Percentiles rank a stretch among this genome's conserved stretches.
phyloP scores from a whole-genome alignment of 1,140 invertebrate species.

The Drosophila miranda region DNA sequence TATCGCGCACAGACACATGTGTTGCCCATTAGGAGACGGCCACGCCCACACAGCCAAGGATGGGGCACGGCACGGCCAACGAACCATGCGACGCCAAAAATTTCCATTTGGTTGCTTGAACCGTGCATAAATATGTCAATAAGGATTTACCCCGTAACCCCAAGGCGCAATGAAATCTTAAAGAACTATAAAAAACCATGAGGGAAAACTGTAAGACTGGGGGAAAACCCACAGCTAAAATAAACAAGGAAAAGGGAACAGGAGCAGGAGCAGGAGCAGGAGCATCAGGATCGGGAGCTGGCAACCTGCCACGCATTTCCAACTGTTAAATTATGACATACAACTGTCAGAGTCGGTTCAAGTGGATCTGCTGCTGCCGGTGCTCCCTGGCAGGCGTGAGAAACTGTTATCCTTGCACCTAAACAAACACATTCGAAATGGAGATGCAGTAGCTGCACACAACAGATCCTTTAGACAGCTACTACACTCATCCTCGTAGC shows the following conservation, averaged over 20 bases:
- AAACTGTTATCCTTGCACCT: slow-evolving; percentile 73
- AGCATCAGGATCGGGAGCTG: slow-evolving; percentile 43
- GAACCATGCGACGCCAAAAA: slow-evolving; percentile 61
- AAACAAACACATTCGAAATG: slow-evolving; percentile 61
- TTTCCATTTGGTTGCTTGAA: slow-evolving; percentile 69
- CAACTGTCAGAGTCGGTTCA: slow-evolving; percentile 67
- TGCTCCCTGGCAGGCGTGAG: slow-evolving; percentile 63
- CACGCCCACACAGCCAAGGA: slow-evolving; percentile 22
- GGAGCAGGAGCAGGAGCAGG: slow-evolving; percentile 13
- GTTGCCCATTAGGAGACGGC: slow-evolving; percentile 50
- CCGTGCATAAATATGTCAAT: slow-evolving; percentile 77
- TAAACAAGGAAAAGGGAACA: slow-evolving; percentile 34
- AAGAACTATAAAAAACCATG: slow-evolving; percentile 30
- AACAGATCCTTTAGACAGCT: slow-evolving; percentile 16
- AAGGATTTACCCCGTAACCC: slow-evolving; percentile 55
- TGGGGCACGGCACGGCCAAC: slow-evolving; percentile 31
- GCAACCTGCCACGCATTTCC: slow-evolving; percentile 58
- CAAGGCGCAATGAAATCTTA: slow-evolving; percentile 27
- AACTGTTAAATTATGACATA: slow-evolving; percentile 77
- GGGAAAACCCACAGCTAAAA: slow-evolving; percentile 57
- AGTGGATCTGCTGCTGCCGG: slow-evolving; percentile 35
- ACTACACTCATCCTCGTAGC: slow-evolving; percentile 20
- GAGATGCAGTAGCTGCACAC: slow-evolving; percentile 56
- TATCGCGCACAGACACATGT: slow-evolving; percentile 35
- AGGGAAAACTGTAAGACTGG: background rate